Evolutionary conservation across 2,113 vertebrate species (phyloP).

Genomic region (Nematolebias whitei): DNA sequence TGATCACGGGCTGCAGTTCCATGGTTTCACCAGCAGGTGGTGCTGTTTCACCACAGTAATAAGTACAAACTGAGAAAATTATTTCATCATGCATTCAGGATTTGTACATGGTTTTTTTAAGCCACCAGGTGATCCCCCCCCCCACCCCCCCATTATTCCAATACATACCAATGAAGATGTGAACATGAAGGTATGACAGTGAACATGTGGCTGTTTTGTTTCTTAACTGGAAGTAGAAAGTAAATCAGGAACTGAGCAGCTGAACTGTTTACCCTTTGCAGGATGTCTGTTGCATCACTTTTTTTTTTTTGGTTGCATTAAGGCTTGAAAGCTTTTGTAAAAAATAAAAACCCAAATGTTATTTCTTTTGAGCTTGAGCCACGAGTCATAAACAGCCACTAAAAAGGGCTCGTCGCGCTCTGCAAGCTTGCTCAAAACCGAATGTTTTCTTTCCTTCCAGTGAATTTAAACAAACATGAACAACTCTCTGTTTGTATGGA

Average conservation of each 20-base stretch:
- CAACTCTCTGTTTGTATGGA: too few relatives aligned
- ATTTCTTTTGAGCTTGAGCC: conserved; percentile 32
- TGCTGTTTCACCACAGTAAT: conserved; percentile 7
- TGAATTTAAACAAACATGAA: too few relatives aligned
- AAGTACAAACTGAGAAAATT: not conserved
- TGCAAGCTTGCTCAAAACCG: conserved; percentile 27
- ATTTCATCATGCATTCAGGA: too few relatives aligned
- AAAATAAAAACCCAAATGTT: not conserved
- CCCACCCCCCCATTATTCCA: too few relatives aligned
- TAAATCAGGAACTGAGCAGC: not conserved
- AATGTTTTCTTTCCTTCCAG: too few relatives aligned
- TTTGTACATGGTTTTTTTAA: too few relatives aligned
- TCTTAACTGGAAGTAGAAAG: too few relatives aligned
- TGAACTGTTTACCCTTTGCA: conserved; percentile 22
- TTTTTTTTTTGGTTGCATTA: conserved; percentile 21
- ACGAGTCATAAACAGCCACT: conserved; percentile 12
- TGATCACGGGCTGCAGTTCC: conserved; percentile 6
- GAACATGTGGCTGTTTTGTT: too few relatives aligned
- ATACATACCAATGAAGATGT: too few relatives aligned
- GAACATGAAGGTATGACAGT: too few relatives aligned
- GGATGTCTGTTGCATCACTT: conserved; percentile 31
- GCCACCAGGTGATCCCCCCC: too few relatives aligned
- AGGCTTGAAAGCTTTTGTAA: conserved; percentile 8
- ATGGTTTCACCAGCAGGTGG: conserved; percentile 44
- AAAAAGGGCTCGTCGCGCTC: conserved; percentile 30